Conservation (phyloP, 2,797 vertebrate genomes). For the Parauchenoglanis ngamensis region DNA sequence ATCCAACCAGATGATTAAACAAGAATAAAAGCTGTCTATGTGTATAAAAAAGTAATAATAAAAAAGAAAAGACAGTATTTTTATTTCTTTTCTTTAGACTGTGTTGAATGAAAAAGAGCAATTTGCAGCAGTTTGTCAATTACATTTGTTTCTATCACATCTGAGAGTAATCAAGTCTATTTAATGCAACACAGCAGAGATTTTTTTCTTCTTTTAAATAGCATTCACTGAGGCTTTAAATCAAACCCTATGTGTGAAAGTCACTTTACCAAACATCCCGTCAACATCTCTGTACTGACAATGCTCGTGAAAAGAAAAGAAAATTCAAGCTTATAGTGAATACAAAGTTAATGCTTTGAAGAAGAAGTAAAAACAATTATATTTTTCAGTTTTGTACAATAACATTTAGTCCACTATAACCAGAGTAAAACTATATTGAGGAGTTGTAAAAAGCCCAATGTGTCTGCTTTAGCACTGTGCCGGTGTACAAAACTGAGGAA, state of each 20-base stretch:
- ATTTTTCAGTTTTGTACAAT: slow-evolving; percentile 3
- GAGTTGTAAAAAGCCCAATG: not conserved
- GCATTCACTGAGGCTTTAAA: slow-evolving; percentile 28
- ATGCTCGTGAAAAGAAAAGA: not conserved
- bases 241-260: slow-evolving; percentile 31
- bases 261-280: slow-evolving; percentile 16
- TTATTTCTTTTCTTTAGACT: not conserved
- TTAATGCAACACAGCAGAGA: slow-evolving; percentile 35
- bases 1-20: not conserved
- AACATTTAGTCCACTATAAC: not conserved
- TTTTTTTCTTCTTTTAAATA: slow-evolving; percentile 5
- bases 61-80: not conserved
- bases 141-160: slow-evolving; percentile 19
- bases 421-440: not conserved
- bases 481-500: not conserved
- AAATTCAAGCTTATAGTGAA: slow-evolving; percentile 2
- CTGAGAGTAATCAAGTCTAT: slow-evolving; percentile 51
- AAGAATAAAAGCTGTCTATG: not conserved
- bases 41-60: not conserved
- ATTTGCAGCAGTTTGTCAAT: not conserved
- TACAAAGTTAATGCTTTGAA: not conserved
- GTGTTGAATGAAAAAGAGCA: not conserved
- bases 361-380: not conserved
- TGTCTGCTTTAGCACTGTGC: not conserved
- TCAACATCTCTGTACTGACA: not conserved